Evolutionary conservation across 53 echinoderm and acorn worm species (phyloP).

Genomic region (Echinometra lucunter): DNA sequence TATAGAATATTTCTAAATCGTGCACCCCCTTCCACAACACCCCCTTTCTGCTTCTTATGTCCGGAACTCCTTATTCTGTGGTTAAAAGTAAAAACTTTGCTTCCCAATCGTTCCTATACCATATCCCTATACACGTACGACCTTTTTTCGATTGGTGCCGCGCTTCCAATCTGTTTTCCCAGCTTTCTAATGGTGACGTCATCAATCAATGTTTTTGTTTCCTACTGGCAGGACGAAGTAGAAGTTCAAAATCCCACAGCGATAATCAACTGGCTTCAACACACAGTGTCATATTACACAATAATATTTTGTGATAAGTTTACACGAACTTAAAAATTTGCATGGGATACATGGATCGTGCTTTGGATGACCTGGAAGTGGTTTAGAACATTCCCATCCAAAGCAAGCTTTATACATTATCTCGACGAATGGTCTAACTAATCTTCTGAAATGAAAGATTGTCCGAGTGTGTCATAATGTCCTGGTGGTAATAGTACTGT

Average conservation of each 20-base stretch:
- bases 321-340: neutral
- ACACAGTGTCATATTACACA: neutral
- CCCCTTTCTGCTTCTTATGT: no score
- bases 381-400: neutral
- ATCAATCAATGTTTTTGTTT: neutral
- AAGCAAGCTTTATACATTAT: no score
- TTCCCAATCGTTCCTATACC: neutral
- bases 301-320: neutral
- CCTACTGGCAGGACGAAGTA: neutral
- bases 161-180: slow-evolving; percentile 1
- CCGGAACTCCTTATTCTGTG: no score
- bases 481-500: no score
- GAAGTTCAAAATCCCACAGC: neutral
- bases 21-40: no score
- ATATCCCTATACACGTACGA: neutral
- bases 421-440: no score
- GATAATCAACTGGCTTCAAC: neutral
- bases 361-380: neutral
- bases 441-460: no score
- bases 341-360: neutral
- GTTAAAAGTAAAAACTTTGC: neutral
- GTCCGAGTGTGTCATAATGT: no score
- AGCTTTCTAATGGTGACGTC: slow-evolving; percentile 21
- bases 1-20: no score
- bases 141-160: neutral